Base-by-base conservation (phyloP, 1,140 invertebrate species). In the Diorhabda carinulata region DNA sequence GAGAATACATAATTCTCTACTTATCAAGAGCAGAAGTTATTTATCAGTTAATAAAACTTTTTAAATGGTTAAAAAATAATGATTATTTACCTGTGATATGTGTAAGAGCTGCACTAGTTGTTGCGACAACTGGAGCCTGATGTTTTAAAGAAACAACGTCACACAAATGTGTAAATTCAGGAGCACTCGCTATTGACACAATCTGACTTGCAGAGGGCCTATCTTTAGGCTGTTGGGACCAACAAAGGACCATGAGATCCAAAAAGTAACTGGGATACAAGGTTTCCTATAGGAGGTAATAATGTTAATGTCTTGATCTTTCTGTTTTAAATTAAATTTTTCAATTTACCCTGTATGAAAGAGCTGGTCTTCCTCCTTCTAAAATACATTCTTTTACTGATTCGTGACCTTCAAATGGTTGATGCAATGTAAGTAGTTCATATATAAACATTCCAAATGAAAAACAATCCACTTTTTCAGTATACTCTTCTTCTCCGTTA, bases 361-460 rank as follows among this genome's bases (percentile, higher is more conserved):
- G 81, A 0, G 92, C 87, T 0, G 97, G 97, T 66, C 97, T 83
- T 43, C 92, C 94, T 57, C 97, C 97, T 81, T 98, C 96, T 43
- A 99, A 82, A 43, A 99, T 94, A 73, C 94, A 94, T 76, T 98
- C 96, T 79, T 98, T 98, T 3, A 98, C 94, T 9, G 95, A 93
- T 78, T 98, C 96, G 75, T 97, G 92, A 72, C 95, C 88, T 77
- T 98, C 95, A 77, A 98, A 98, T 0, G 98, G 97, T 78, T 95
- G 93, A 62, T 95, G 90, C 43, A 98, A 84, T 3, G 95, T 97
- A 9, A 98, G 83, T 58, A 99, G 84, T 82, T 99, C 98, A 82
- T 98, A 99, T 70, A 99, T 86, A 75, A 99, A 94, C 96, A 99
- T 99, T n/a, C 96, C 97, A 84, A 98, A 99, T 0, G 97, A 98